Evolutionary conservation across 1,140 invertebrate genomes (phyloP).

Genomic region (Ectropis grisescens): DNA sequence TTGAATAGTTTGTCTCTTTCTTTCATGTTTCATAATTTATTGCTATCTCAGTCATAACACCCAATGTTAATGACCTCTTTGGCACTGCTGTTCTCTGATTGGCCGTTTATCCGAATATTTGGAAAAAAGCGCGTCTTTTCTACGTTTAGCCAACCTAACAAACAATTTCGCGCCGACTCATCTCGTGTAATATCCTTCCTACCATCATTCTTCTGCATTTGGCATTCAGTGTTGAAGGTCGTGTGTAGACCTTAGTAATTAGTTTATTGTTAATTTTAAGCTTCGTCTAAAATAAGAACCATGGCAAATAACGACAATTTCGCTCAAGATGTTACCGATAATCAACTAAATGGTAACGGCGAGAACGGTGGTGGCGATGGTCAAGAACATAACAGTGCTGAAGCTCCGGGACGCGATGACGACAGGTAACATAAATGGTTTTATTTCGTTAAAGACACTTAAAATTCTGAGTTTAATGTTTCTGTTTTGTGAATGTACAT

Average conservation of each 20-base stretch:
- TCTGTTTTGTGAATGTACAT: too few species aligned
- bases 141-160: constrained; percentile 42
- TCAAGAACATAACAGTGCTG: constrained; percentile 74
- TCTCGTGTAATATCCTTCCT: constrained; percentile 27
- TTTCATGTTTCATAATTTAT: too few species aligned
- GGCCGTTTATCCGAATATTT: constrained; percentile 24
- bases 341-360: constrained; percentile 72
- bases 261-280: constrained; percentile 53
- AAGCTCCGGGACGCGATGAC: constrained; percentile 78
- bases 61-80: too few species aligned
- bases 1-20: too few species aligned
- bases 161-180: constrained; percentile 56
- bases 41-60: too few species aligned
- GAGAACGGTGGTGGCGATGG: constrained; percentile 74
- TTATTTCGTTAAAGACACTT: too few species aligned
- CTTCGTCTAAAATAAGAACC: constrained; percentile 48
- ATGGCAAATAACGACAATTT: constrained; percentile 75
- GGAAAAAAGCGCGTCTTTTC: constrained; percentile 47
- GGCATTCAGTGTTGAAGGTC: constrained; percentile 64
- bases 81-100: constrained; percentile 40
- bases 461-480: too few species aligned
- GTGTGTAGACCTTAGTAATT: constrained; percentile 57
- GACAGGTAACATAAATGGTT: constrained; percentile 74
- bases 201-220: constrained; percentile 60
- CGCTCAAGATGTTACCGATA: constrained; percentile 77